Conservation (phyloP, 2,797 vertebrate genomes). For the Odontamblyopus lacepedii region DNA sequence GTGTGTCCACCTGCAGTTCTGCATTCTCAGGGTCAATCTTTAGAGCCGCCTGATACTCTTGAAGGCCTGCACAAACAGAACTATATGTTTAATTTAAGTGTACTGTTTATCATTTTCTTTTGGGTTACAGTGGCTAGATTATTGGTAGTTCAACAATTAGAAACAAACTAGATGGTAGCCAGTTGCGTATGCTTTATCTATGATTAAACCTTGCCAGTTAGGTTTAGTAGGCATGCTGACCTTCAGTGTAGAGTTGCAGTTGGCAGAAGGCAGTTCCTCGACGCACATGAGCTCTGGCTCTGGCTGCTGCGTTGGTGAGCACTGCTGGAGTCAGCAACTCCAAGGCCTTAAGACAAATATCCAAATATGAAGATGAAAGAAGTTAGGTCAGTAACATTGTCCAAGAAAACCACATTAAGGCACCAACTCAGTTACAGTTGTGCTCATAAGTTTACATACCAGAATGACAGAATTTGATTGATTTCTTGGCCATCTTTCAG, state of each 20-base stretch:
- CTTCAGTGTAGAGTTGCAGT: conserved; percentile 89
- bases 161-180: not conserved
- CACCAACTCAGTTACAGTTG: no score
- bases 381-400: not conserved
- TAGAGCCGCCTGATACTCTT: conserved; percentile 90
- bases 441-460: no score
- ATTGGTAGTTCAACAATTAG: not conserved
- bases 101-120: not conserved
- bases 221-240: conserved; percentile 60
- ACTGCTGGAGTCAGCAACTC: conserved; percentile 88
- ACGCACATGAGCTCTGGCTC: conserved; percentile 85
- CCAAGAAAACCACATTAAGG: not conserved
- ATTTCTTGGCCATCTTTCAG: no score
- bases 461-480: no score
- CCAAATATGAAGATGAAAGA: not conserved
- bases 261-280: conserved; percentile 91
- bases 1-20: conserved; percentile 80
- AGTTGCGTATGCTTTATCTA: not conserved
- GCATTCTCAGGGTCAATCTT: conserved; percentile 82
- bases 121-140: not conserved
- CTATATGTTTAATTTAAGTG: not conserved
- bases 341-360: conserved; percentile 79
- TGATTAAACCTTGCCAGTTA: not conserved
- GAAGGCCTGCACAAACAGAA: conserved; percentile 80
- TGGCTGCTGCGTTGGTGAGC: conserved; percentile 81